Percentiles rank a stretch among this genome's conserved stretches.
phyloP scores from a whole-genome alignment of 92 coral and sea anemone species.

The Parazoanthus darwini region DNA sequence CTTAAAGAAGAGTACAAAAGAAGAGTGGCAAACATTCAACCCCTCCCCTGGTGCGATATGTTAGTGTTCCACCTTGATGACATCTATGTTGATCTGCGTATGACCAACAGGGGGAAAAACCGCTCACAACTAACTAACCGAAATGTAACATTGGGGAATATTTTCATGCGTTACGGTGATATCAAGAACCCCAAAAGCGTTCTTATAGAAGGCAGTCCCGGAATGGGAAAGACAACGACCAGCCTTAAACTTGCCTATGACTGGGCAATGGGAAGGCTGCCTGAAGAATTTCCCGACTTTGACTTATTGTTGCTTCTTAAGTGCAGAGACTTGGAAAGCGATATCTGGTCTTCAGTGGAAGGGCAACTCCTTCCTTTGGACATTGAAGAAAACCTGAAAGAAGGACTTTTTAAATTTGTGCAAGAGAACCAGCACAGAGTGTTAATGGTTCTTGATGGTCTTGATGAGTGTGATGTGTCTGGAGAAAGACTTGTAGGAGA shows the following conservation, averaged over 20 bases:
- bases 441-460: background rate
- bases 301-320: background rate
- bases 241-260: background rate
- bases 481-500: background rate
- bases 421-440: background rate
- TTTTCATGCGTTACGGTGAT: background rate
- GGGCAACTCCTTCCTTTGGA: background rate
- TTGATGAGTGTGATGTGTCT: background rate
- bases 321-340: background rate
- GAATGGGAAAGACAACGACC: background rate
- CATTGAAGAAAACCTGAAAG: background rate
- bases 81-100: background rate
- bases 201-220: background rate
- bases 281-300: background rate
- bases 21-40: background rate
- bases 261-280: background rate
- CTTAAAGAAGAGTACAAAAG: too few species aligned
- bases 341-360: background rate
- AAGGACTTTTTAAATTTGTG: background rate
- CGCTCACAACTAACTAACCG: background rate
- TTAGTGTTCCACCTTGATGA: background rate
- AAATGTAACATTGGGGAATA: background rate
- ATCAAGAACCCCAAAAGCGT: background rate
- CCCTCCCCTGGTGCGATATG: background rate
- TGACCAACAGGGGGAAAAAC: background rate